Conservation (phyloP, 2,888 invertebrate species). For the Lasioglossum malachurum region DNA sequence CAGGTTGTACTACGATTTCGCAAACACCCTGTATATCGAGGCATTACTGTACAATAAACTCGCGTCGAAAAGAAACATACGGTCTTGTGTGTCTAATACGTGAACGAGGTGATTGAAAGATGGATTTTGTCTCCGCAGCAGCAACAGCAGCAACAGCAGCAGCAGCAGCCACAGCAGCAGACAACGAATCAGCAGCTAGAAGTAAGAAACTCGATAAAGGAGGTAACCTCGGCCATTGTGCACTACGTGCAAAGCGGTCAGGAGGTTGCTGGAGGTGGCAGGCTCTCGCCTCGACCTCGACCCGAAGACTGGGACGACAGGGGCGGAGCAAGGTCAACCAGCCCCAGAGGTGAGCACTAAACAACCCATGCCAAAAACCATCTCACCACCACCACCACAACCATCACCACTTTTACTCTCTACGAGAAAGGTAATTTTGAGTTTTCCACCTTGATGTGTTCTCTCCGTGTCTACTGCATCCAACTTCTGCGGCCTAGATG, state of each 20-base stretch:
- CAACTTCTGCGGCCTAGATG: constrained; percentile 41
- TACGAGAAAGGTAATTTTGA: constrained; percentile 83
- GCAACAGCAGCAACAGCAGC: constrained; percentile 56
- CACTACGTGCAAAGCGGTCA: constrained; percentile 91
- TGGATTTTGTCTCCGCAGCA: constrained; percentile 6
- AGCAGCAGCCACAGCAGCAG: constrained; percentile 77
- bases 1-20: no score
- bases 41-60: background rate
- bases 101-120: background rate
- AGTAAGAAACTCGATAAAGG: constrained; percentile 92
- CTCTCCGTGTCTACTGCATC: constrained; percentile 56
- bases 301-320: constrained; percentile 81
- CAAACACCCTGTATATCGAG: background rate
- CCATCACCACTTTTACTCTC: constrained; percentile 82
- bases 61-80: background rate
- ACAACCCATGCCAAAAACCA: constrained; percentile 77
- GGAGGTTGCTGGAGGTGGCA: constrained; percentile 82
- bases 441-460: constrained; percentile 73
- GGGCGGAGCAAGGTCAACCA: constrained; percentile 83
- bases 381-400: constrained; percentile 79
- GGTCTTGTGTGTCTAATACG: background rate
- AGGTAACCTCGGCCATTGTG: constrained; percentile 96
- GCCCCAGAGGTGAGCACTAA: constrained; percentile 85
- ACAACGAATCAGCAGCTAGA: constrained; percentile 84
- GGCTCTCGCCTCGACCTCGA: constrained; percentile 82